Base-by-base conservation (phyloP, 1,140 invertebrate genomes). In the Leptonema lineaticorne region DNA sequence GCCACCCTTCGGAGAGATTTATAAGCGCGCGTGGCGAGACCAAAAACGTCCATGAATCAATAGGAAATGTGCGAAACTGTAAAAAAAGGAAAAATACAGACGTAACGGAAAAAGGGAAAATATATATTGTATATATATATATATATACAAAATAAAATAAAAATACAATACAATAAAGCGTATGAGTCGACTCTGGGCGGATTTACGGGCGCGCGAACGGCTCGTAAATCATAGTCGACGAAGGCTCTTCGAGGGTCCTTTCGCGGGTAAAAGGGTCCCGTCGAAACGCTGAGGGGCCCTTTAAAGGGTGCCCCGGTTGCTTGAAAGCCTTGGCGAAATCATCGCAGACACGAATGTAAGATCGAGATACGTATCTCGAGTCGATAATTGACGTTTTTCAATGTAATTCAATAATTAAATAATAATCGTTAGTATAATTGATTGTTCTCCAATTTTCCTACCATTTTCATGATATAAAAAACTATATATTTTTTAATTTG, bases 21-120 rank as follows among this genome's bases (percentile, higher is more conserved):
- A 53, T 53, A 53, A 9, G 50, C 22, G 50, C 20, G 24, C 50
- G 20, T 22, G 50, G 20, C 50, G 18, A 24, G 24, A 53, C 24
- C 18, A 26, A 24, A 45, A 53, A 53, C 50, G 50, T 53, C 50
- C 50, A 53, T 53, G 50, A 53, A 53, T 53, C 50, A 53, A 53
- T 53, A 53, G 22, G 22, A 24, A 53, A 4, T 20, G 16, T 20
- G 37, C 4, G 37, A 45, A 53, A 24, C 50, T 53, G 18, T 26
- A 11, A 53, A 53, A 53, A 53, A 26, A 41, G 16, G 16, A 41
- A 11, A 4, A 41, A 41, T 41, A 41, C n/a, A n/a, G n/a, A 4
- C 37, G 11, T 33, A 5, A 33, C 29, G 11, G 5, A 33, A 33
- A 33, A 33, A 11, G 11, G 29, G 16, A 45, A 9, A 45, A 45